Base-by-base conservation (phyloP, 2,113 vertebrate species). In the Argyrosomus japonicus region DNA sequence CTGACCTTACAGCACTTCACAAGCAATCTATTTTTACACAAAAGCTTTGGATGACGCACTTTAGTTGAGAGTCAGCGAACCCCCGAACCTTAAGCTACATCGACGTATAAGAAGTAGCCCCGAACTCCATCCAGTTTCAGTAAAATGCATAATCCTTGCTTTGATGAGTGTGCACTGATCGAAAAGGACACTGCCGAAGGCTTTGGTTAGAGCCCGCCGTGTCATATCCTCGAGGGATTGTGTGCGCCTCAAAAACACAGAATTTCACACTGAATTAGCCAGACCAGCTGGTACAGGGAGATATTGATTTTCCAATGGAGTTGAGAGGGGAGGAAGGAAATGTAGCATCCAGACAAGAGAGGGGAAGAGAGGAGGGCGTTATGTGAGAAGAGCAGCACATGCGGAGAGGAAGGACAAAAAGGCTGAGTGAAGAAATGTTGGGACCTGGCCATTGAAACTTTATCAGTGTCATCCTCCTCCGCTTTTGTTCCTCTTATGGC, bases 201-300 rank as follows among this genome's bases (percentile, higher is more conserved):
- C 84, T 82, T 40, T 69, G 79, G 87, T 63, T 18, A 77, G 69
- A 89, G 84, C 67, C 80, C 68, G 77, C 79, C 65, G 25, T 84
- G 89, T 91, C 86, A 82, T 40, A 88, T 90, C 86, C 92, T 84
- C 58, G 1, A 77, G 87, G 90, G 91, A 92, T 87, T 84, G 78
- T 74, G 82, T 53, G 82, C 32, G 57, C 87, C 88, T 91, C 89
- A 89, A 91, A 90, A 88, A 89, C 90, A 87, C 83, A 65, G 76
- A 91, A 93, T 95, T 94, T 94, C 93, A 93, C 91, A 93, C 79
- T 73, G 87, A 92, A 93, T 94, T 94, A 93, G 85, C 82, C 88
- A 76, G 90, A 88, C 91, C 87, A 93, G 91, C 93, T 94, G 92
- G 90, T 91, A 83, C 69, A 65, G 87, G 78, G 86, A 94, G 93